A percentile compares a stretch with the other conserved stretches of the same genome.
Evolutionary conservation across 2,797 vertebrate genomes (phyloP).

Genomic region (Anolis apletophallus): DNA sequence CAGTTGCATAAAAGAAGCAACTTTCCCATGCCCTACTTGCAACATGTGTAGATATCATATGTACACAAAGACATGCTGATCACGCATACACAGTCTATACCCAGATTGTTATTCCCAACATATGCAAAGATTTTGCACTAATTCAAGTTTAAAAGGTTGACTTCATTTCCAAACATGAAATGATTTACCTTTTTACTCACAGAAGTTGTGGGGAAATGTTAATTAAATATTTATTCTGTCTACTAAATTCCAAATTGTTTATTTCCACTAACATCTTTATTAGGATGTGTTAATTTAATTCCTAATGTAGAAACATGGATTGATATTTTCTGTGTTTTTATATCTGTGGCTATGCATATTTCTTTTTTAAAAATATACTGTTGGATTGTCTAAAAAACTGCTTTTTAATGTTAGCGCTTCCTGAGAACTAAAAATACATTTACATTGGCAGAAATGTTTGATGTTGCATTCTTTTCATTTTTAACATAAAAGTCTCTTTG

Average conservation of each 20-base stretch:
- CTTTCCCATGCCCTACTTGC: too few species aligned
- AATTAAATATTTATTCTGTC: constrained; percentile 79
- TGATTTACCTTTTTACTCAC: constrained; percentile 61
- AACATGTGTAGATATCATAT: not conserved
- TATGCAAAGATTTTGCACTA: not conserved
- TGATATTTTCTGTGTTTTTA: constrained; percentile 45
- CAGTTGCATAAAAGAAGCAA: too few species aligned
- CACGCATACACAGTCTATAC: not conserved
- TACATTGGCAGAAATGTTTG: constrained; percentile 1
- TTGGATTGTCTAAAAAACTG: constrained; percentile 38
- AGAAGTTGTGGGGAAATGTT: constrained; percentile 58
- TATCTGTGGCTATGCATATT: constrained; percentile 37
- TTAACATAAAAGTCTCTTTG: not conserved
- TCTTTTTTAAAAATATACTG: constrained; percentile 21
- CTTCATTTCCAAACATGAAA: constrained; percentile 62
- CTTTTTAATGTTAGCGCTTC: not conserved
- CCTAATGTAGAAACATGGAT: constrained; percentile 45
- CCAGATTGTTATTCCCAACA: not conserved
- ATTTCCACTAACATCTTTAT: constrained; percentile 52
- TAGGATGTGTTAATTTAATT: constrained; percentile 53
- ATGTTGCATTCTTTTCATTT: not conserved
- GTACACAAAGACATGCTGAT: not conserved
- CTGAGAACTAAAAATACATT: not conserved
- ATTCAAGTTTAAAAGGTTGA: not conserved
- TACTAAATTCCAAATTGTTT: constrained; percentile 68